These are phyloP conservation scores for Hemichromis elongatus DNA, from an alignment of 2,113 vertebrate species.

Conservation along the genomic window DNA sequence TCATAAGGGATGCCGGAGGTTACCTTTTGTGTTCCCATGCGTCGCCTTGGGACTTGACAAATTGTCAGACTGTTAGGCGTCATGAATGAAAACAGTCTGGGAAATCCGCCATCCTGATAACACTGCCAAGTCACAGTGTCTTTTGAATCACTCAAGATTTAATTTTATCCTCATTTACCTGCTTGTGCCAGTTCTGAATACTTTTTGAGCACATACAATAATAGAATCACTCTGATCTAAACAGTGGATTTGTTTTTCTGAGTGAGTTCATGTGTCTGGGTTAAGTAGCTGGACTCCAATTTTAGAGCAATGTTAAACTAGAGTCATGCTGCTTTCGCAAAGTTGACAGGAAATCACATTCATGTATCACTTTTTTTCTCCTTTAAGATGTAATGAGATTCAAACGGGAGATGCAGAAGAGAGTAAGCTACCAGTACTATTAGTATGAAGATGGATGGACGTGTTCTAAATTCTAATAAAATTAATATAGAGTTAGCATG, in stretches of 20 bases:
- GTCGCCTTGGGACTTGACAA: neutral
- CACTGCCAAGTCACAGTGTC: neutral
- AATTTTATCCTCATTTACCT: neutral
- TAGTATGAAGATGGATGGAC: neutral
- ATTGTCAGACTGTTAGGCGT: too few relatives aligned
- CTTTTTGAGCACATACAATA: neutral
- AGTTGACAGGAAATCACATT: slow-evolving; percentile 38
- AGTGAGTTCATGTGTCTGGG: neutral
- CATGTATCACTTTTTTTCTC: neutral
- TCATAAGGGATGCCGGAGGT: too few relatives aligned
- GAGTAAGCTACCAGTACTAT: neutral
- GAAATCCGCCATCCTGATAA: neutral
- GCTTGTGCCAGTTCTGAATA: neutral
- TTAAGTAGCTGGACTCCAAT: slow-evolving; percentile 15
- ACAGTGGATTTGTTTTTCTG: neutral
- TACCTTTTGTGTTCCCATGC: too few relatives aligned
- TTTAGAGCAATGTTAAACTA: slow-evolving; percentile 32
- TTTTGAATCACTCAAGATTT: neutral
- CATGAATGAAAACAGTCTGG: neutral
- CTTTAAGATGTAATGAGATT: neutral
- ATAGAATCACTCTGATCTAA: neutral
- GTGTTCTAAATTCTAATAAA: neutral
- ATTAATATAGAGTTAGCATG: neutral
- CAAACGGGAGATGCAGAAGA: neutral
- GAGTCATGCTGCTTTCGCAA: slow-evolving; percentile 25